Percentiles rank a stretch among this genome's conserved stretches.
Evolutionary conservation across 2,797 vertebrate species (phyloP).

Genomic region (Helostoma temminkii): DNA sequence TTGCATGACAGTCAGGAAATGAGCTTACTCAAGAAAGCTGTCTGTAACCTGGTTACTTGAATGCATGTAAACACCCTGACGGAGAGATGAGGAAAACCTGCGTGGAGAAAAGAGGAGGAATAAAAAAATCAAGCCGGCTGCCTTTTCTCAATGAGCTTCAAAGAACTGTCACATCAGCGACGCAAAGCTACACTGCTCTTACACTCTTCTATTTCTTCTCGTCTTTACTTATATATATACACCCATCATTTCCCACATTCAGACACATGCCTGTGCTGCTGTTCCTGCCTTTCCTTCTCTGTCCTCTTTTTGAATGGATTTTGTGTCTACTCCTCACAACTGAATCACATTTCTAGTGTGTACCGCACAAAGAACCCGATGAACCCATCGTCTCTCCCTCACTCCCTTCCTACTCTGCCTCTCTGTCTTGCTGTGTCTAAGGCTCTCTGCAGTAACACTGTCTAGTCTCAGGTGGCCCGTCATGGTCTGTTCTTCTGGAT

Average conservation of each 20-base stretch:
- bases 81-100: constrained; percentile 18
- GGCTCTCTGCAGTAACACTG: constrained; percentile 44
- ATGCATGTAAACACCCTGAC: too few relatives aligned
- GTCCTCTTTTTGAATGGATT: constrained; percentile 25
- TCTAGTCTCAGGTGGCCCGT: constrained; percentile 63
- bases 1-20: too few relatives aligned
- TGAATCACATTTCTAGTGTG: constrained; percentile 53
- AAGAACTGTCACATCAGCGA: constrained; percentile 61
- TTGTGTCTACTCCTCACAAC: constrained; percentile 28
- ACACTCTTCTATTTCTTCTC: constrained; percentile 4
- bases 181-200: constrained; percentile 21
- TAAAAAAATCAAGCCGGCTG: constrained; percentile 26
- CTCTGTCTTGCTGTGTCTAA: constrained; percentile 28
- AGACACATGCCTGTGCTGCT: constrained; percentile 30
- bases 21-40: too few relatives aligned
- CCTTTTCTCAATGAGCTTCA: constrained; percentile 68
- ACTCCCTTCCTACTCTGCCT: constrained; percentile 21
- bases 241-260: constrained; percentile 19
- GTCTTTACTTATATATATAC: constrained; percentile 1
- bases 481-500: constrained; percentile 26
- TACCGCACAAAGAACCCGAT: constrained; percentile 53
- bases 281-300: constrained; percentile 27
- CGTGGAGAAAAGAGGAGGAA: constrained; percentile 21
- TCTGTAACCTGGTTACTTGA: too few relatives aligned
- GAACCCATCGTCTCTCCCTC: constrained; percentile 57